Evolutionary conservation across 1,140 invertebrate species (phyloP), one percentile per base, ranked within the genome.

Genomic region (Delia radicum): DNA sequence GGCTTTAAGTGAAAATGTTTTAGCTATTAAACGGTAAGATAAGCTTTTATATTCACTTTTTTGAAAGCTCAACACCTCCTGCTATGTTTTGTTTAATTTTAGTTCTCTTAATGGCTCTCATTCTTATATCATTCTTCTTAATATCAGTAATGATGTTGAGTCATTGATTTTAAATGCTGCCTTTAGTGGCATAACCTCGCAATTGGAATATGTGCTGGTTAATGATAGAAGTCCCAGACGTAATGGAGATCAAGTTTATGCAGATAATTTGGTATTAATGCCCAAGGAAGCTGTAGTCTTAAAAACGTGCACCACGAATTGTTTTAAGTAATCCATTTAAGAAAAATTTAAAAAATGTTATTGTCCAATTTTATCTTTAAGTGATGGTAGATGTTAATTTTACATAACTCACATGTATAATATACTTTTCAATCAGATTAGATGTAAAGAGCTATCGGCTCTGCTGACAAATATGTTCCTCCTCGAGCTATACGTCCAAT

Each of bases 21-120:
- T 89, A 63, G 86, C 82, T 28, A 87, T 88, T 75, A 80, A 85
- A n/a, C 87, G 88, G 88, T 89, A 76, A 80, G 67, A 65, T 21
- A 1, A n/a, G 3, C 12, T 5, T 24, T 48, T 0, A 15, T 10
- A 27, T n/a, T 0, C 0, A 71, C 3, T 8, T 8, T 24, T 15
- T 2, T 18, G n/a, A 2, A n/a, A n/a, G n/a, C n/a, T n/a, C n/a
- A n/a, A n/a, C n/a, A n/a, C n/a, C n/a, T n/a, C n/a, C n/a, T n/a
- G n/a, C 21, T 29, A 21, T 28, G 0, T 10, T 26, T 63, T 55
- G 33, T 6, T 21, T 1, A 13, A 8, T 65, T 5, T 55, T 48
- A 82, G 83, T 7, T 82, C 79, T 2, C 73, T 83, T 37, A 46
- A 75, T 10, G 80, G 79, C 27, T 73, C 81, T 0, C 77, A 77